Evolutionary conservation across 2,888 invertebrate species (phyloP), one percentile per base, ranked within the genome.

Genomic region (Acutogordius australiensis): DNA sequence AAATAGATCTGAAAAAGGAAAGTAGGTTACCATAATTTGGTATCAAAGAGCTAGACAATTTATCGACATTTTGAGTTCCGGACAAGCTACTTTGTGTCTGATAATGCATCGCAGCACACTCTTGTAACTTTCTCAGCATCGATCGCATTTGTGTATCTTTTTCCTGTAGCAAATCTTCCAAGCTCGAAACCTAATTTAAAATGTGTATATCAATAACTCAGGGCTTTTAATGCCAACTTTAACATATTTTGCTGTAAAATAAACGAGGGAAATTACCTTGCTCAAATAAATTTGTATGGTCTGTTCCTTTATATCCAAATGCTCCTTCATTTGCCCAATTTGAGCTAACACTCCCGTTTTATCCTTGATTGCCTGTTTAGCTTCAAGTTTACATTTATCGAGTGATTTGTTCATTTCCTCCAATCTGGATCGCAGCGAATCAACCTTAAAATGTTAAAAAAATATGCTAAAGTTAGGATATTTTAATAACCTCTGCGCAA

Each of bases 81-180:
- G n/a, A n/a, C n/a, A n/a, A n/a, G n/a, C n/a, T n/a, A n/a, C n/a
- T n/a, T n/a, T n/a, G n/a, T n/a, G n/a, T n/a, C n/a, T n/a, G n/a
- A n/a, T n/a, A n/a, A n/a, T n/a, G n/a, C n/a, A n/a, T n/a, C n/a
- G n/a, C n/a, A n/a, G n/a, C n/a, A n/a, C 8, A 51, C 23, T 51
- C 51, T 8, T 23, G 23, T n/a, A 51, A 51, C 23, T 51, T 51
- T 8, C 23, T 23, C 4, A 51, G 26, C 8, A 51, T 23, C 4
- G n/a, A n/a, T n/a, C n/a, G n/a, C n/a, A n/a, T n/a, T 51, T 51
- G 51, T 4, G 4, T 8, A 51, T 51, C 51, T 51, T 51, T 51
- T 23, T 51, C 51, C 23, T 51, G 4, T 4, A 51, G 8, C 4
- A 51, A 26, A 23, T 8, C 13, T 23, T 51, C 51, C 23, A 51